These are phyloP conservation scores for Lemur catta DNA, from an alignment of 2,797 vertebrate genomes.

Conservation along the genomic window DNA sequence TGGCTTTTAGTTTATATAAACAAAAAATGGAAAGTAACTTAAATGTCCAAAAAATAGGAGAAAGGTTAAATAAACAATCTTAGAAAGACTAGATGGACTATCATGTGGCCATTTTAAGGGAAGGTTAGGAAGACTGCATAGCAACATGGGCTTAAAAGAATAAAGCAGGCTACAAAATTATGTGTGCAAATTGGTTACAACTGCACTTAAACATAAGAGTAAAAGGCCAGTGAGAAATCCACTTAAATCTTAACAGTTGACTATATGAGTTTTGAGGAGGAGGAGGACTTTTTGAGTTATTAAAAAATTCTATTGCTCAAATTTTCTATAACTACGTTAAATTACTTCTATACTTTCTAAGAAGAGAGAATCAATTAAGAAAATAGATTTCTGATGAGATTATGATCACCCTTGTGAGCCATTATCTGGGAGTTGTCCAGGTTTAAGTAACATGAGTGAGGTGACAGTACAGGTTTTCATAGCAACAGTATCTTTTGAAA, in stretches of 20 bases:
- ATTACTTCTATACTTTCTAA: neutral
- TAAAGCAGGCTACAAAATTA: neutral
- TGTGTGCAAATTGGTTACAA: neutral
- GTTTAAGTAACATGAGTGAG: neutral
- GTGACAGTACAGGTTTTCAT: neutral
- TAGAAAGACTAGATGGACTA: neutral
- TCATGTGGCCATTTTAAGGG: neutral
- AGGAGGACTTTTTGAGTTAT: constrained; percentile 2
- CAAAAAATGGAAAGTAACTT: neutral
- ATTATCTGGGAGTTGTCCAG: neutral
- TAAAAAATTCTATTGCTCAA: neutral
- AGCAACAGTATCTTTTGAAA: neutral
- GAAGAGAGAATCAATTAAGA: neutral
- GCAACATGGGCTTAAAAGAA: neutral
- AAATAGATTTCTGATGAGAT: neutral
- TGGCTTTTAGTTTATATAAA: neutral
- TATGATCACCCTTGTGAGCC: neutral
- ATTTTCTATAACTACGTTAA: neutral
- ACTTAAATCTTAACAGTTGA: neutral
- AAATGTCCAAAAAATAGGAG: neutral
- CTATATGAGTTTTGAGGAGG: neutral
- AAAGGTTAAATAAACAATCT: neutral
- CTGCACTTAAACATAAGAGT: neutral
- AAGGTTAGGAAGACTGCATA: neutral
- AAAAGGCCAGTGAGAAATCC: neutral